A percentile compares a stretch with the other conserved stretches of the same genome.
phyloP scores from a whole-genome alignment of 2,113 vertebrate species.

The Ailurus styani region DNA sequence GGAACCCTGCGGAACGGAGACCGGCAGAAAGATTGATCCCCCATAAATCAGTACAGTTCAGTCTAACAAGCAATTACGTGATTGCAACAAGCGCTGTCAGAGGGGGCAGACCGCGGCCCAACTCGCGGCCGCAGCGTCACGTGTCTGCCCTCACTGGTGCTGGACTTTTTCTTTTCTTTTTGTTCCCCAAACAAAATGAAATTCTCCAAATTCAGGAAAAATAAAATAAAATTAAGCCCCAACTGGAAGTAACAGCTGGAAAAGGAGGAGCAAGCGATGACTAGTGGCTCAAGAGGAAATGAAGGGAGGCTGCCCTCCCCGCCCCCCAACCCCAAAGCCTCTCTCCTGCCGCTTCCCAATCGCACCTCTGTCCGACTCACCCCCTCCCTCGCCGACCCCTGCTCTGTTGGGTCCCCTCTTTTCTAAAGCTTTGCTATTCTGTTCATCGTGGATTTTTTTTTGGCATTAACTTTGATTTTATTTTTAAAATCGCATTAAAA shows the following conservation, averaged over 20 bases:
- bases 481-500: not conserved
- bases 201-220: conserved; percentile 75
- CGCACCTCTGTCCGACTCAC: rapidly evolving
- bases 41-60: conserved; percentile 46
- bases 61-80: conserved; percentile 55
- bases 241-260: conserved; percentile 62
- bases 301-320: not conserved
- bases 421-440: not conserved
- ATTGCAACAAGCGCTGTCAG: conserved; percentile 70
- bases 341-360: not conserved
- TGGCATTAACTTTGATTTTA: not conserved
- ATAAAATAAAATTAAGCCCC: conserved; percentile 57
- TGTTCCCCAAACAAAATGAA: conserved; percentile 75
- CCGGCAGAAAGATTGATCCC: conserved; percentile 9
- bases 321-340: not conserved
- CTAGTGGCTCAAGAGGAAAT: conserved; percentile 69
- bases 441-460: not conserved
- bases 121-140: conserved; percentile 53
- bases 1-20: not conserved
- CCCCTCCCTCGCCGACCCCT: rapidly evolving
- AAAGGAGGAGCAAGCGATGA: conserved; percentile 26
- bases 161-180: conserved; percentile 69
- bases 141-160: conserved; percentile 49
- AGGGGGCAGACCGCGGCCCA: conserved; percentile 49
- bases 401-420: not conserved